phyloP scores from a whole-genome alignment of 1,140 invertebrate species.

The Pararge aegeria region DNA sequence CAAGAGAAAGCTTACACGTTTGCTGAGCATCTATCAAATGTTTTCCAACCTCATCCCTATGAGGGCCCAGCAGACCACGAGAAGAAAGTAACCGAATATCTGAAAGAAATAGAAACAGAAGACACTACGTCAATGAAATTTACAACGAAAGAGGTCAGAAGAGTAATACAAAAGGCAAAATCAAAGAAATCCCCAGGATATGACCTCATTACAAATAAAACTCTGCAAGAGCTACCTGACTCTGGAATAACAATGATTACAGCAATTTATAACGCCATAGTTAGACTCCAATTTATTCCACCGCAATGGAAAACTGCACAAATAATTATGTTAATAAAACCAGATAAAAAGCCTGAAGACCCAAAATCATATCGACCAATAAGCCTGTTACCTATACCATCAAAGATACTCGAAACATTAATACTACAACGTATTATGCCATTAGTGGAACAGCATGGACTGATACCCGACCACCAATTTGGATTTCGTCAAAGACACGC shows the following conservation, averaged over 20 bases:
- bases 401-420: no score
- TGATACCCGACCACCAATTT: no score
- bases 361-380: background rate
- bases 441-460: no score
- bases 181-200: no score
- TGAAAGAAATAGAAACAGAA: background rate
- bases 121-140: background rate
- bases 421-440: no score
- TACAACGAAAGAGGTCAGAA: background rate
- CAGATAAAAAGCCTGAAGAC: no score
- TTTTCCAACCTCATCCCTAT: background rate
- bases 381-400: background rate
- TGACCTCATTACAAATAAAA: constrained; percentile 4
- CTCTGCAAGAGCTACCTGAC: constrained; percentile 1
- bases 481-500: no score
- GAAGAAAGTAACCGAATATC: background rate
- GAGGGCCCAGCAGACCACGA: background rate
- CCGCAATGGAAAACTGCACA: background rate
- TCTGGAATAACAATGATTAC: background rate
- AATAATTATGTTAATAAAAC: no score
- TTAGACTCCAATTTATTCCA: background rate
- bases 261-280: background rate
- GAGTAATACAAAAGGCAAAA: background rate
- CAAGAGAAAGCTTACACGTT: background rate
- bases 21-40: background rate